Evolutionary conservation across 2,797 vertebrate genomes (phyloP).

Genomic region (Saxicola maurus): DNA sequence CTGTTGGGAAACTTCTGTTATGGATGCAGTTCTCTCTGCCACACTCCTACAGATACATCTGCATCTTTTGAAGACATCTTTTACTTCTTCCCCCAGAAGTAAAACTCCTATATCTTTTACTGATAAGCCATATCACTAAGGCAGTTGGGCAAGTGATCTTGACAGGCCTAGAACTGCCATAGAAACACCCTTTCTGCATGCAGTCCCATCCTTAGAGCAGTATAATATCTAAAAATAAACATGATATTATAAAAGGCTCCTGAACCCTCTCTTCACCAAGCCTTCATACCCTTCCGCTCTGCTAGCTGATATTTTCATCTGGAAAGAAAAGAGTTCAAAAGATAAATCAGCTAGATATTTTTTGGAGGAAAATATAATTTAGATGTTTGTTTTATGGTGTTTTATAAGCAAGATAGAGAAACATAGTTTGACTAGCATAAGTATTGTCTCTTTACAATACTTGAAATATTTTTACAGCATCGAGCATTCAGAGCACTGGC

Average conservation of each 20-base stretch:
- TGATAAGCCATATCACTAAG: background rate
- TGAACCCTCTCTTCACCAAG: background rate
- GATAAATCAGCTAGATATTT: background rate
- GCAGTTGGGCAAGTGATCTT: background rate
- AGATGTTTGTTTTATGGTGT: background rate
- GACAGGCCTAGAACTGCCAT: background rate
- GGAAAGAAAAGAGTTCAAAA: background rate
- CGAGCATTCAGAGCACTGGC: background rate
- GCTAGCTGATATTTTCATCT: background rate
- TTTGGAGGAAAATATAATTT: background rate
- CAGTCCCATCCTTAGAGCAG: background rate
- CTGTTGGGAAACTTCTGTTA: background rate
- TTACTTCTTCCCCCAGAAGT: background rate
- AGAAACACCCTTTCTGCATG: background rate
- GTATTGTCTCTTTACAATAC: background rate
- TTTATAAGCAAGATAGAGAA: background rate
- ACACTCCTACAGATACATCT: background rate
- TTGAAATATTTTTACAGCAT: background rate
- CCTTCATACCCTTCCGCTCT: background rate
- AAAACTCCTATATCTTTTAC: background rate
- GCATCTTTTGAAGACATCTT: background rate
- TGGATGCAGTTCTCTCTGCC: background rate
- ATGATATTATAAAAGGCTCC: background rate
- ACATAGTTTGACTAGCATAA: background rate
- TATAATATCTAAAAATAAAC: background rate